Percentiles rank a stretch among this genome's conserved stretches.
These are phyloP conservation scores for Laupala kohalensis DNA, from an alignment of 1,140 invertebrate species.

Conservation along the genomic window DNA sequence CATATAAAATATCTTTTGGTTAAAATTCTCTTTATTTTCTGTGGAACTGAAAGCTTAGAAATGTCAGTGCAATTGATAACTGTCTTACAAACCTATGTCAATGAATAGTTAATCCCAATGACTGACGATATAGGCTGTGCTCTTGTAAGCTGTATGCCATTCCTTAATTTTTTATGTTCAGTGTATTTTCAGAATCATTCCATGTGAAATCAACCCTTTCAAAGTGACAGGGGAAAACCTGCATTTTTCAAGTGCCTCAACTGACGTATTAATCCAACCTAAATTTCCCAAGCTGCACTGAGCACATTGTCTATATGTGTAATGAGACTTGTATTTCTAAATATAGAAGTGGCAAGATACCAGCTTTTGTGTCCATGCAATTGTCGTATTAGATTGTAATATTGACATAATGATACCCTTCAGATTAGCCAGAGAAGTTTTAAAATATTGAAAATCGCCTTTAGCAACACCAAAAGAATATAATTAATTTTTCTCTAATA, in stretches of 20 bases:
- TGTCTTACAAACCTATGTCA: too few relatives aligned
- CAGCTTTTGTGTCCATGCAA: neutral
- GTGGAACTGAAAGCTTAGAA: too few relatives aligned
- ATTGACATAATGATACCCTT: neutral
- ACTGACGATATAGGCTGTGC: neutral
- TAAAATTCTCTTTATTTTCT: too few relatives aligned
- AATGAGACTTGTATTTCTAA: neutral
- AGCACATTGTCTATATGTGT: neutral
- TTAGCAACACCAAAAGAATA: neutral
- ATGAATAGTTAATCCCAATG: too few relatives aligned
- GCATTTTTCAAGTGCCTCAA: neutral
- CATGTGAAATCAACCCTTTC: neutral
- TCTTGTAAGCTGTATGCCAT: neutral
- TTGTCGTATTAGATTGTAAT: neutral
- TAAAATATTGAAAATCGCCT: neutral
- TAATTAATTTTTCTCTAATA: too few relatives aligned
- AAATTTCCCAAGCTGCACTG: neutral
- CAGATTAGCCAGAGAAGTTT: neutral
- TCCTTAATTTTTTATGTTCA: neutral
- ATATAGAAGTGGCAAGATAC: neutral
- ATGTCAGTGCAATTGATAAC: neutral
- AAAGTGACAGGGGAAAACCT: neutral
- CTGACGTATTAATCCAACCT: too few relatives aligned
- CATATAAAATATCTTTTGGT: too few relatives aligned
- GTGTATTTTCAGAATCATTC: neutral